Conservation (phyloP, 2,113 vertebrate species). For the rabbit (Oryctolagus cuniculus) region DNA sequence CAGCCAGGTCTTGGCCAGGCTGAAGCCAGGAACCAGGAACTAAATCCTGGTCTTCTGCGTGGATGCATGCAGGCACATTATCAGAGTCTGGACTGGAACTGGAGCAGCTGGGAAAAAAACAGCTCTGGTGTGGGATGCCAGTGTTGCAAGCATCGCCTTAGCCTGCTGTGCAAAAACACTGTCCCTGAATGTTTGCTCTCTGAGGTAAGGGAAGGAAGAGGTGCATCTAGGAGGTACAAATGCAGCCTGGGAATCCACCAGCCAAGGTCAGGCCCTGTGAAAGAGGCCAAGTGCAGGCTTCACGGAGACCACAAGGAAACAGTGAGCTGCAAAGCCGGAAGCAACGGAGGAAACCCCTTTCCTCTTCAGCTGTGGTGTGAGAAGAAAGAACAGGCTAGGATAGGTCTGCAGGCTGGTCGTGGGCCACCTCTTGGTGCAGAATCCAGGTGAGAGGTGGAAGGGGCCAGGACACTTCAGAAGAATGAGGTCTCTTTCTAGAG, state of each 20-base stretch:
- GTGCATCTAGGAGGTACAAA: background rate
- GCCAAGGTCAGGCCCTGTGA: rapidly evolving
- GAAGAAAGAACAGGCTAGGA: background rate
- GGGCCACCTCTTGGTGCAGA: no score
- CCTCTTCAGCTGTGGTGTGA: no score
- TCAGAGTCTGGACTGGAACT: no score
- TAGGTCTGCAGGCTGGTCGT: no score
- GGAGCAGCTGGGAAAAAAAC: no score
- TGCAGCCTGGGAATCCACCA: background rate
- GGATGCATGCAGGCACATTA: no score
- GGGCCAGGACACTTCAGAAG: background rate
- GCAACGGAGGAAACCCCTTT: background rate
- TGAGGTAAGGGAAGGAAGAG: background rate
- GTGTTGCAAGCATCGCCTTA: no score
- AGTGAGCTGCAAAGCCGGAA: rapidly evolving
- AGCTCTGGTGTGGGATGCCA: no score
- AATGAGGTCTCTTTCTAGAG: background rate
- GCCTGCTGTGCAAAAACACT: no score
- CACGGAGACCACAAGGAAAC: background rate
- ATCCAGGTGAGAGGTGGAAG: background rate
- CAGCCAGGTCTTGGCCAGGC: no score
- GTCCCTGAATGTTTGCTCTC: background rate
- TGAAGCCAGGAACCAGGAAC: no score
- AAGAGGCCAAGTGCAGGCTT: background rate
- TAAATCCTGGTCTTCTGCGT: no score